Percentiles rank a stretch among this genome's conserved stretches.
Evolutionary conservation across 2,113 vertebrate species (phyloP).

Genomic region (Hippolais icterina): DNA sequence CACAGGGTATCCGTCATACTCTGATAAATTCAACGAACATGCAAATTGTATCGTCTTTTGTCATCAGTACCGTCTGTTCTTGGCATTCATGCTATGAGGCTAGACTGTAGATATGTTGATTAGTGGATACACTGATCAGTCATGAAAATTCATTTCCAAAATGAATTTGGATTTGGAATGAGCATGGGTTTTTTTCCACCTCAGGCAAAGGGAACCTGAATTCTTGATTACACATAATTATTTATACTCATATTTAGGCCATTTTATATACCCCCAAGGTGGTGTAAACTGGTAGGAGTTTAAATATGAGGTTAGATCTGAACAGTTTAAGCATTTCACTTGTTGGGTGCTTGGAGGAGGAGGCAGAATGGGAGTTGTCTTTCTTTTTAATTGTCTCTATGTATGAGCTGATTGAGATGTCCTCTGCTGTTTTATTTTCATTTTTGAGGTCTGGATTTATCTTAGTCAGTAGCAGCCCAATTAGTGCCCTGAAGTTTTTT

Average conservation of each 20-base stretch:
- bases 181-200: neutral
- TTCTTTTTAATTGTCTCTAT: neutral
- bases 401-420: neutral
- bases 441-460: neutral
- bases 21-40: constrained; percentile 26
- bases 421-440: neutral
- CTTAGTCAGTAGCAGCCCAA: neutral
- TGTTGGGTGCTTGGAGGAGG: neutral
- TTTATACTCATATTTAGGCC: constrained; percentile 33
- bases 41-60: constrained; percentile 40
- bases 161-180: constrained; percentile 50
- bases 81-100: constrained; percentile 4
- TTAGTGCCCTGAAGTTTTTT: neutral
- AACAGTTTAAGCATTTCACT: constrained; percentile 8
- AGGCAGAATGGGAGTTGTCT: neutral
- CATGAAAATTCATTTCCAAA: constrained; percentile 66
- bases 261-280: constrained; percentile 33
- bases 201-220: constrained; percentile 43
- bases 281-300: neutral
- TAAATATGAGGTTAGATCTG: constrained; percentile 44
- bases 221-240: constrained; percentile 52
- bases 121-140: constrained; percentile 44
- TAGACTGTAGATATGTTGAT: constrained; percentile 45
- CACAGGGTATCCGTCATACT: neutral
- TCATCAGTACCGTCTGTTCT: constrained; percentile 44